These are phyloP conservation scores for Theodoxus fluviatilis DNA, from an alignment of 2,888 invertebrate species.

Conservation along the genomic window DNA sequence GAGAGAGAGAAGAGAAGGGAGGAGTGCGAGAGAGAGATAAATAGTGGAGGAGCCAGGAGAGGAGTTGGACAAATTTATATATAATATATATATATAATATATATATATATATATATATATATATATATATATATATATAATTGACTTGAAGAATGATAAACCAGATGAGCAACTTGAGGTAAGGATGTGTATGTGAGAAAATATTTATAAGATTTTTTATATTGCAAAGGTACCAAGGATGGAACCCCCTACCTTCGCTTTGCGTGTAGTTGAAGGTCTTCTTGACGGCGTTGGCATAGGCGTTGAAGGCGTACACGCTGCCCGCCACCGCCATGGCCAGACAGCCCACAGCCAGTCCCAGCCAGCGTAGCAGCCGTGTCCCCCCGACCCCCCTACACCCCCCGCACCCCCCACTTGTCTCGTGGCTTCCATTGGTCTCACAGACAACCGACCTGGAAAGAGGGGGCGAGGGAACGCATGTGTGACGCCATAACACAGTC, in stretches of 20 bases:
- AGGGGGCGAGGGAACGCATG: too few relatives aligned
- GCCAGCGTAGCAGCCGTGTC: constrained; percentile 30
- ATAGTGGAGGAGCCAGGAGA: too few relatives aligned
- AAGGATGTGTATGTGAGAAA: not conserved
- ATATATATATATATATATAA: not conserved
- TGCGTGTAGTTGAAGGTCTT: constrained; percentile 45
- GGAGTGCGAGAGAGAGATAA: too few relatives aligned
- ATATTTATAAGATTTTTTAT: not conserved
- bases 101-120: not conserved
- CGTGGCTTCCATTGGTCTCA: too few relatives aligned
- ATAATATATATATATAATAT: not conserved
- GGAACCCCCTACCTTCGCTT: constrained; percentile 35
- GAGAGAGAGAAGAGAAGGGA: too few relatives aligned
- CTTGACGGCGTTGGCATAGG: constrained; percentile 46
- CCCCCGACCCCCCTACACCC: too few relatives aligned
- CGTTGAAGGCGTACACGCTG: constrained; percentile 43
- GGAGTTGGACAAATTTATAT: too few relatives aligned
- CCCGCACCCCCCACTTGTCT: too few relatives aligned
- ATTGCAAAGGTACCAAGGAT: not conserved
- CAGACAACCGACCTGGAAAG: too few relatives aligned
- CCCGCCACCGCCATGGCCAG: constrained; percentile 46
- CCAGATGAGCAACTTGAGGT: not conserved
- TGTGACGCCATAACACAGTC: too few relatives aligned
- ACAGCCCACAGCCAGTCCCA: constrained; percentile 38
- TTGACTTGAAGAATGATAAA: not conserved